phyloP scores from a whole-genome alignment of 2,797 vertebrate species.

The Cyprinodon diabolis region DNA sequence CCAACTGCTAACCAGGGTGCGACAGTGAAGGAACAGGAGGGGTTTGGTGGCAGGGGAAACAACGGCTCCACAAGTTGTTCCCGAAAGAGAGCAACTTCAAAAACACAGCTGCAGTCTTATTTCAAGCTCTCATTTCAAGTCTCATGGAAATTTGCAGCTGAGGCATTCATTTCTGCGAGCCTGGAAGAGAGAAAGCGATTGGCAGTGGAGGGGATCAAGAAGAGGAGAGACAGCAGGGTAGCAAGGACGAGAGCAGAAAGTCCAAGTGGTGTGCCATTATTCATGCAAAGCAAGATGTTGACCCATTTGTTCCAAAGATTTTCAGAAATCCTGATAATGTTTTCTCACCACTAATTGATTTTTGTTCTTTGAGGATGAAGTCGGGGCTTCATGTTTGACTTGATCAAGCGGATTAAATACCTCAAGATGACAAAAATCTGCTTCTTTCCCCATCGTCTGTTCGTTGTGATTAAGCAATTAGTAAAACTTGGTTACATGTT shows the following conservation, averaged over 20 bases:
- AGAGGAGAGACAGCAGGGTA: slow-evolving; percentile 2
- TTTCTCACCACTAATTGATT: slow-evolving; percentile 64
- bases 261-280: slow-evolving; percentile 40
- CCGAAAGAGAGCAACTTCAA: slow-evolving; percentile 58
- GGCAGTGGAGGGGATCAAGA: slow-evolving; percentile 4
- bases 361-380: slow-evolving; percentile 47
- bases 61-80: slow-evolving; percentile 39
- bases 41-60: neutral
- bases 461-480: slow-evolving; percentile 54
- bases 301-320: slow-evolving; percentile 66
- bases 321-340: slow-evolving; percentile 55
- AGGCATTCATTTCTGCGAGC: slow-evolving; percentile 54
- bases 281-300: slow-evolving; percentile 59
- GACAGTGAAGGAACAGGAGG: slow-evolving; percentile 19
- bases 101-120: slow-evolving; percentile 68
- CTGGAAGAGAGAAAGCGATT: slow-evolving; percentile 33
- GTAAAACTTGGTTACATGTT: slow-evolving; percentile 31
- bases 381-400: slow-evolving; percentile 63
- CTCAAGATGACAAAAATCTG: slow-evolving; percentile 39
- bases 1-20: slow-evolving; percentile 31
- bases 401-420: slow-evolving; percentile 68
- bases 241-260: slow-evolving; percentile 33
- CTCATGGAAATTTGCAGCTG: slow-evolving; percentile 68
- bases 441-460: slow-evolving; percentile 31
- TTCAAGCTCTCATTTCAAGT: slow-evolving; percentile 62